A percentile compares a stretch with the other conserved stretches of the same genome.
Conservation (phyloP, 2,113 vertebrate genomes). For the Polyodon spathula region DNA sequence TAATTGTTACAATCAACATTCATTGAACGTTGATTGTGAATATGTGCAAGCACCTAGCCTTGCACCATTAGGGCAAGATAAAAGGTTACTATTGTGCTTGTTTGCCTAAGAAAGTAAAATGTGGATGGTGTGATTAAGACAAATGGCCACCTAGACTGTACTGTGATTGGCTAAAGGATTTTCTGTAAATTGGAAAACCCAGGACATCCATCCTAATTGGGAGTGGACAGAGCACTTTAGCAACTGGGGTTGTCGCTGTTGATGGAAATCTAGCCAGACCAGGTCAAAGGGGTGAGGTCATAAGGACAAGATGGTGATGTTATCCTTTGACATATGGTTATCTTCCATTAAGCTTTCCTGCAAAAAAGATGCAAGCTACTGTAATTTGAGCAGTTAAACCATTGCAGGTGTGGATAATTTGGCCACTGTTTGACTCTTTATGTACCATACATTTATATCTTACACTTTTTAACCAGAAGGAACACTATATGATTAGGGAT, state of each 20-base stretch:
- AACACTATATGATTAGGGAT: no score
- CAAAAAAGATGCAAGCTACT: no score
- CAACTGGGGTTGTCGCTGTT: slow-evolving; percentile 31
- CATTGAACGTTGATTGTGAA: no score
- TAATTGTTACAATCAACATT: no score
- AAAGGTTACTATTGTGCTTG: slow-evolving; percentile 19
- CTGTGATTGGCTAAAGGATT: slow-evolving; percentile 45
- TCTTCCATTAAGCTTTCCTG: slow-evolving; percentile 26
- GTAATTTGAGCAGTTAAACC: no score
- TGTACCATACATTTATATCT: no score
- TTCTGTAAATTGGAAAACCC: slow-evolving; percentile 42
- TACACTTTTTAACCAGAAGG: no score
- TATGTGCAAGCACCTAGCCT: background rate
- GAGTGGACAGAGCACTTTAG: slow-evolving; percentile 38
- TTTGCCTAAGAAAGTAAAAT: slow-evolving; percentile 24
- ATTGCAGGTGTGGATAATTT: no score
- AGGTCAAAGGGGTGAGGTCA: slow-evolving; percentile 48
- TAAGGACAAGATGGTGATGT: slow-evolving; percentile 32
- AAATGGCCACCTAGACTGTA: slow-evolving; percentile 48
- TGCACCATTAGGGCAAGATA: slow-evolving; percentile 9
- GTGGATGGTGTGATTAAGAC: slow-evolving; percentile 58
- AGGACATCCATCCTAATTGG: slow-evolving; percentile 52
- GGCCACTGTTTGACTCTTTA: no score
- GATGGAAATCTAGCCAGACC: slow-evolving; percentile 42
- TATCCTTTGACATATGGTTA: slow-evolving; percentile 38